Conservation (phyloP, 2,888 invertebrate genomes). For the Dioctria rufipes region DNA sequence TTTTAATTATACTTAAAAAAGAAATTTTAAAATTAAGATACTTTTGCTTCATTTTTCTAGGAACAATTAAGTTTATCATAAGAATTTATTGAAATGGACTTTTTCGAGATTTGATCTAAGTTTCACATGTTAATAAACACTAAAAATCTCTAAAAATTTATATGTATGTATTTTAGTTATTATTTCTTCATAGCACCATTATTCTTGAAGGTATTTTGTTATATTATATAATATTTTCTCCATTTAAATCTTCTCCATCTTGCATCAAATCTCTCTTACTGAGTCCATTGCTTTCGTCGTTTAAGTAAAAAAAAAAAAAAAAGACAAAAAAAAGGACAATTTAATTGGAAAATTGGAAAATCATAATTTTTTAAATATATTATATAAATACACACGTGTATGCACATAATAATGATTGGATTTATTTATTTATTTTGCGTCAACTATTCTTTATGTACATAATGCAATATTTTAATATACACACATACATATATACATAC, state of each 20-base stretch:
- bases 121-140: conserved; percentile 39
- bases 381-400: background rate
- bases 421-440: background rate
- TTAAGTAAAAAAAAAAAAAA: background rate
- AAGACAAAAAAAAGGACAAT: background rate
- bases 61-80: conserved; percentile 34
- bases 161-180: conserved; percentile 41
- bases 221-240: background rate
- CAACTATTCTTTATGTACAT: conserved; percentile 42
- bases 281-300: conserved; percentile 33
- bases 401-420: background rate
- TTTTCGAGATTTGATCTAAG: conserved; percentile 34
- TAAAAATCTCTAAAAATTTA: conserved; percentile 41
- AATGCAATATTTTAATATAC: conserved; percentile 16
- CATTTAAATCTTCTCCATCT: background rate
- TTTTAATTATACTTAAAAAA: background rate
- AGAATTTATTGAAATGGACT: conserved; percentile 37
- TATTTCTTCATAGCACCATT: conserved; percentile 48
- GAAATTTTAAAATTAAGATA: conserved; percentile 23
- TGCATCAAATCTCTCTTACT: conserved; percentile 17
- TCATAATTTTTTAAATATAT: background rate
- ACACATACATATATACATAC: background rate
- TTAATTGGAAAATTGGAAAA: background rate
- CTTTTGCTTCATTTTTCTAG: conserved; percentile 21
- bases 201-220: conserved; percentile 48